phyloP scores from a whole-genome alignment of 2,888 invertebrate genomes.

The Aquatica leii region DNA sequence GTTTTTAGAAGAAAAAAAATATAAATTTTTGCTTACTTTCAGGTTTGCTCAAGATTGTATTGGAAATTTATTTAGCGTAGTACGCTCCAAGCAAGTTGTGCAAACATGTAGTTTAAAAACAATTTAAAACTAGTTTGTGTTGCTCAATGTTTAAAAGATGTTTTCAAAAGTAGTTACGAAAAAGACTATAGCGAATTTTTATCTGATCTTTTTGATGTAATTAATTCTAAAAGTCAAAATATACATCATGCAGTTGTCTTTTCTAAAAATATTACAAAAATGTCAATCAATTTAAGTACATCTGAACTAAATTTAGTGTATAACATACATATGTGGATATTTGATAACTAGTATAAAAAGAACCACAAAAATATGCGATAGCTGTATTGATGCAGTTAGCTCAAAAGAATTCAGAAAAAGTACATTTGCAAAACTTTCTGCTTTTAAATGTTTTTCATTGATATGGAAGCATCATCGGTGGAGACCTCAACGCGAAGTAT shows the following conservation, averaged over 20 bases:
- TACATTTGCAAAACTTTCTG: not conserved
- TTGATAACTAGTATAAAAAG: too few species aligned
- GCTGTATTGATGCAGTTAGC: not conserved
- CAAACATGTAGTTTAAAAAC: not conserved
- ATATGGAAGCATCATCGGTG: not conserved
- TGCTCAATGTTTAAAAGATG: conserved; percentile 23
- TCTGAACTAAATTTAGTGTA: not conserved
- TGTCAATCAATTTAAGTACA: not conserved
- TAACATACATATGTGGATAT: not conserved
- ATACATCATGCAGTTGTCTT: too few species aligned
- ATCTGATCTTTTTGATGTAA: not conserved
- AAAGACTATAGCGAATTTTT: not conserved
- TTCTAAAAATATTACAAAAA: too few species aligned
- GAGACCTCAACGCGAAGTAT: too few species aligned
- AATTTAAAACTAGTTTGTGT: conserved; percentile 39
- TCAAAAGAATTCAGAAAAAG: not conserved
- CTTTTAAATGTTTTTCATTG: not conserved
- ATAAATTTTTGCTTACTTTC: not conserved
- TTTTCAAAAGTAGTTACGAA: not conserved
- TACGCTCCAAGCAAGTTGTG: not conserved
- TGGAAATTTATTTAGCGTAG: not conserved
- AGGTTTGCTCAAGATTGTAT: not conserved
- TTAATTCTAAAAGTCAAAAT: not conserved
- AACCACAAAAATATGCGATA: too few species aligned
- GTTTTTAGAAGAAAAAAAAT: not conserved